phyloP scores from a whole-genome alignment of 2,797 vertebrate genomes.

The Siniperca undulata region DNA sequence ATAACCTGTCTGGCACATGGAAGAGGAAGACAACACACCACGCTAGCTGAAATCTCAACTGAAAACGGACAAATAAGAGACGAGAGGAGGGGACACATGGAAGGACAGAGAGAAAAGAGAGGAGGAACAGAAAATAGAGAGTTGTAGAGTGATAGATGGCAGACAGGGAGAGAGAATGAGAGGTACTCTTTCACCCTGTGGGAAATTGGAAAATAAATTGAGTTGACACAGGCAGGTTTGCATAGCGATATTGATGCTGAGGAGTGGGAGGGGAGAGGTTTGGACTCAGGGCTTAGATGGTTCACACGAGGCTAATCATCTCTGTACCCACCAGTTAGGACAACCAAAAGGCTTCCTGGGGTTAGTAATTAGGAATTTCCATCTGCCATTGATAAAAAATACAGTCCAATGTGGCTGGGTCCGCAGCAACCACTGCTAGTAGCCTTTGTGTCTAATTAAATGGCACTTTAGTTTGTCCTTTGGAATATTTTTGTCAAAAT shows the following conservation, averaged over 20 bases:
- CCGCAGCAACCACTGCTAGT: not conserved
- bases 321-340: conserved; percentile 45
- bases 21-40: not conserved
- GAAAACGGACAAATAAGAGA: conserved; percentile 24
- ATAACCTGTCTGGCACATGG: not conserved
- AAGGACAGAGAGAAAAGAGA: conserved; percentile 14
- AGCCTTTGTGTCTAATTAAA: conserved; percentile 29
- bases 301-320: conserved; percentile 71
- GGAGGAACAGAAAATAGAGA: conserved; percentile 35
- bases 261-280: conserved; percentile 42
- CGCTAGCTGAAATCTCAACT: not conserved
- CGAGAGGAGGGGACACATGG: conserved; percentile 11
- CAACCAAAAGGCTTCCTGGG: conserved; percentile 55
- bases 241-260: conserved; percentile 67
- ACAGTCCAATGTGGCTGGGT: conserved; percentile 1
- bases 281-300: conserved; percentile 49
- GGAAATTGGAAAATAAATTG: conserved; percentile 86
- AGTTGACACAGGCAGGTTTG: conserved; percentile 82
- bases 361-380: conserved; percentile 66
- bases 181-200: conserved; percentile 60
- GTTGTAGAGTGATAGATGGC: conserved; percentile 58
- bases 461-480: conserved; percentile 13
- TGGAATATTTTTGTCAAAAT: not conserved
- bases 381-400: conserved; percentile 61
- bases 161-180: conserved; percentile 38